Evolutionary conservation across 2,888 invertebrate species (phyloP), one percentile per base, ranked within the genome.

Genomic region (Miltochrista miniata): DNA sequence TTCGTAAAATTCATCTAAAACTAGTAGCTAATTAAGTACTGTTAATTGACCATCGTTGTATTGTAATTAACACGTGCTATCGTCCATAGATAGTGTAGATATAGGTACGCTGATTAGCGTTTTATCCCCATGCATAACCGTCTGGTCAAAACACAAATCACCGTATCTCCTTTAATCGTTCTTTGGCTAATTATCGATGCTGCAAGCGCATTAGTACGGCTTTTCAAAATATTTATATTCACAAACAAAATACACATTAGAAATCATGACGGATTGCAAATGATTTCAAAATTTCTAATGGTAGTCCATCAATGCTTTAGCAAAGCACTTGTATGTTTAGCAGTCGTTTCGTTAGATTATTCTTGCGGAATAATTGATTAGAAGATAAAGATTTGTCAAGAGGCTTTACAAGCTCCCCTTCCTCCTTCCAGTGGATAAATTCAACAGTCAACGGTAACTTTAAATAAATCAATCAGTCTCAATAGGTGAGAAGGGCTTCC

Each of bases 321-420:
- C 45, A 40, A 56, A 58, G 18, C 18, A 4, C 18, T 24, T 24
- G 18, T 2, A 24, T 24, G 18, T 24, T 4, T 24, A 33, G 34
- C 12, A 43, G 45, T 55, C 39, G 45, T 53, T 51, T 45, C 18
- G 2, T 51, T 41, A 44, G 34, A 40, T 35, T 52, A 61, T 42
- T 58, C 48, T 63, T 53, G 47, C 43, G 45, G 47, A 49, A 66
- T 56, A 53, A 56, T 49, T 67, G 54, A 67, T 54, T 54, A 49
- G 30, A 29, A 38, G 38, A 50, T 51, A 52, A 63, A 51, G 48
- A 56, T 52, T 63, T 54, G 35, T 47, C 40, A 30, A 43, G 5
- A 50, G 33, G 29, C 42, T 51, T 55, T 46, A 50, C 46, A 30
- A 47, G 41, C 34, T 40, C 41, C 43, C 39, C 41, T 36, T 15